Evolutionary conservation across 2,113 vertebrate species (phyloP), one percentile per base, ranked within the genome.

Genomic region (Brachypodius melanocephalos): DNA sequence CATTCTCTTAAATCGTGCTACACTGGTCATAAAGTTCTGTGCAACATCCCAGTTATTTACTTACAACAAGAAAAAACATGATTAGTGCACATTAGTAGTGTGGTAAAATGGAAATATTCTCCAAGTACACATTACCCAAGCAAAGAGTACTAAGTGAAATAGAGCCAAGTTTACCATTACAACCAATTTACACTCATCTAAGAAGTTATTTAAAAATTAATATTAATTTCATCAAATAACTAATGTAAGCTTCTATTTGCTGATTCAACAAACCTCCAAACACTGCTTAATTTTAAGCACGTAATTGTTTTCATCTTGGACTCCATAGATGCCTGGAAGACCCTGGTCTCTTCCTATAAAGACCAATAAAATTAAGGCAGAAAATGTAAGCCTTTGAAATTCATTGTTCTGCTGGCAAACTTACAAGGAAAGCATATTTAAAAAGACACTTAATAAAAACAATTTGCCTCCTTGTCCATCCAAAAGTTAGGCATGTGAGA

Each of bases 31-130:
- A 95, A 87, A 84, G 79, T 66, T 87, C 67, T 71, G 45, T 89
- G 72, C 95, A 96, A 92, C 93, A 89, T 77, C 46, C 26, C 49
- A 96, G 93, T 57, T 78, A 94, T 96, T 96, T 93, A 94, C 80
- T 84, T 89, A 65, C 82, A 92, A 75, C 95, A 97, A 96, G 94
- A 96, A 93, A 93, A 94, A 97, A 97, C 96, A 97, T 86, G 97
- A 97, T 85, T 77, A 92, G 85, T 76, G 32, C 52, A 84, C 55
- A 93, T 84, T 96, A 91, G 68, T 42, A 80, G 76, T 61, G 63
- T 45, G 72, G 89, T 95, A 92, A 97, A 97, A 96, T 95, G 95
- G 95, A 87, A 96, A 91, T 86, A 91, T 90, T 88, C 72, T 95
- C 74, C 63, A 92, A 96, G 81, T 43, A 89, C 51, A 88, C 34